Conservation (phyloP, 2,797 vertebrate genomes). For the Macroramphosus scolopax region DNA sequence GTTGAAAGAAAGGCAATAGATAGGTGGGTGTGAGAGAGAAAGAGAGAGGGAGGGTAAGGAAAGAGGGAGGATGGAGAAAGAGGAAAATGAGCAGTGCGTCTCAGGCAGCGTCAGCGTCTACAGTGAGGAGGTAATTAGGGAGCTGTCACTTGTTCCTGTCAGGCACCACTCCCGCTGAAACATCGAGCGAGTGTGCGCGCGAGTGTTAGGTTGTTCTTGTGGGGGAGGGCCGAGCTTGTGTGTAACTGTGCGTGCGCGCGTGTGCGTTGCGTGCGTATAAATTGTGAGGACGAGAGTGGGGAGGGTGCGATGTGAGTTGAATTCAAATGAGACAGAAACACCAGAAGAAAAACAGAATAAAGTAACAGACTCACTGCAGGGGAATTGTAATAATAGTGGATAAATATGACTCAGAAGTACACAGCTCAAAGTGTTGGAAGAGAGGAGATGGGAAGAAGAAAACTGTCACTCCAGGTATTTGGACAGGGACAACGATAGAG, state of each 20-base stretch:
- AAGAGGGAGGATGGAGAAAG: conserved; percentile 65
- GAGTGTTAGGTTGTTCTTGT: conserved; percentile 52
- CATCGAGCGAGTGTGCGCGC: conserved; percentile 71
- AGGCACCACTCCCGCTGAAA: conserved; percentile 92
- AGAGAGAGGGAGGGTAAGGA: conserved; percentile 36
- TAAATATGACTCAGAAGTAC: conserved; percentile 53
- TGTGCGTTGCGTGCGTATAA: conserved; percentile 69
- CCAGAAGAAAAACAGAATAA: conserved; percentile 63
- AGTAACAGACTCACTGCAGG: conserved; percentile 53
- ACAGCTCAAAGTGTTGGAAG: conserved; percentile 53
- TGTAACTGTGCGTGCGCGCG: conserved; percentile 46
- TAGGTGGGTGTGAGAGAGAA: conserved; percentile 64
- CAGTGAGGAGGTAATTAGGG: conserved; percentile 98
- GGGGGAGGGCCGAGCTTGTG: conserved; percentile 65
- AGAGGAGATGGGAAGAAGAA: conserved; percentile 37
- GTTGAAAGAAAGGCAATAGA: conserved; percentile 85
- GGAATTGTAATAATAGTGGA: conserved; percentile 67
- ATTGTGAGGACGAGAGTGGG: conserved; percentile 58
- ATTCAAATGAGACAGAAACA: conserved; percentile 71
- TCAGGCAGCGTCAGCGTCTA: conserved; percentile 92
- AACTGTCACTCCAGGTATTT: conserved; percentile 53
- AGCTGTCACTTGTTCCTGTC: conserved; percentile 98
- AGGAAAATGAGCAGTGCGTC: conserved; percentile 93
- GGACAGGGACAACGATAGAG: conserved; percentile 43
- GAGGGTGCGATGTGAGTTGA: conserved; percentile 52